Conservation (phyloP, 2,113 vertebrate species). For the Chlorodrepanis virens region DNA sequence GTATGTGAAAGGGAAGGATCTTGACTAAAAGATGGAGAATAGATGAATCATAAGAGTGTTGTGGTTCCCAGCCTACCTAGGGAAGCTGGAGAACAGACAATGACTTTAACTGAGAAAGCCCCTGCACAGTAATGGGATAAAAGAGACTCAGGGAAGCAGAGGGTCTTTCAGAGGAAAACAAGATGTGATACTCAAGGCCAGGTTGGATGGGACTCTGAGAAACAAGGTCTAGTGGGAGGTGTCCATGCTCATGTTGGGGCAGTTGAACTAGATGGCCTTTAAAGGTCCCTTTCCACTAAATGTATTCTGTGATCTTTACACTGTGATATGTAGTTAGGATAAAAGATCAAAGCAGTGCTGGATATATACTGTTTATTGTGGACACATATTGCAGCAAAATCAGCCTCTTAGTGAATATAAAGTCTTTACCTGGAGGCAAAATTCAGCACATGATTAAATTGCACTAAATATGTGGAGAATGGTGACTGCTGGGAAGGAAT, state of each 20-base stretch:
- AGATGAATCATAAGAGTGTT: background rate
- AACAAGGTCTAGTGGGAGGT: background rate
- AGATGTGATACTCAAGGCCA: background rate
- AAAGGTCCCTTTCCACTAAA: background rate
- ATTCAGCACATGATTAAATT: background rate
- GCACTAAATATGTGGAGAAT: background rate
- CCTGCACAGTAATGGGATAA: background rate
- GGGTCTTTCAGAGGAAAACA: background rate
- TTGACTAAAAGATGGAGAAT: background rate
- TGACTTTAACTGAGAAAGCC: background rate
- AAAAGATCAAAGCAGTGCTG: background rate
- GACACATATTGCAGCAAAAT: background rate
- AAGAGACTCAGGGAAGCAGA: rapidly evolving
- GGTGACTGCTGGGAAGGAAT: background rate
- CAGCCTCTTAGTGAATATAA: background rate
- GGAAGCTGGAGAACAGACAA: background rate
- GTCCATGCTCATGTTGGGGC: no score
- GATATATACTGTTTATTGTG: background rate
- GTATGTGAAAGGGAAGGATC: background rate
- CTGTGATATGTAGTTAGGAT: background rate
- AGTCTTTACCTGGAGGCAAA: background rate
- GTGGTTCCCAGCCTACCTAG: background rate
- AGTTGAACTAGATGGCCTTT: background rate
- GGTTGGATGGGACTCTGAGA: background rate
- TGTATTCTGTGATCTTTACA: background rate